Evolutionary conservation across 30 jellyfish, hydroid and myxozoan genomes (phyloP).

Genomic region (Nemopilema nomurai): DNA sequence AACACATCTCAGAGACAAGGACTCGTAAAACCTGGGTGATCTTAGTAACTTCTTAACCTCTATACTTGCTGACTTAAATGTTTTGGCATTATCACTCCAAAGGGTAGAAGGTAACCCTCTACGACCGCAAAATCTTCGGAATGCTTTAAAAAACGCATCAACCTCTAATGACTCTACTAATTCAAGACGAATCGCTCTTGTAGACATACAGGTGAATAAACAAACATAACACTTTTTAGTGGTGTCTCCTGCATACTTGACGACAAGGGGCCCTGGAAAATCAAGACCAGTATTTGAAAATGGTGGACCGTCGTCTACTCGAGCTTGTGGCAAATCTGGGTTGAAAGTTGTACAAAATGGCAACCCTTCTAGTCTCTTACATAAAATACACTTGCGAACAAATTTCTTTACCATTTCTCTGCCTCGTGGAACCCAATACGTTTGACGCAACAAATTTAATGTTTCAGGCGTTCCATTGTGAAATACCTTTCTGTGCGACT

Average conservation of each 20-base stretch:
- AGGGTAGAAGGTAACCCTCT: constrained; percentile 53
- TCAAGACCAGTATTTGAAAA: constrained; percentile 39
- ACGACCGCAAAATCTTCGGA: constrained; percentile 49
- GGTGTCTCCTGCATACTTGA: constrained; percentile 1
- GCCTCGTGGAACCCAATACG: constrained; percentile 72
- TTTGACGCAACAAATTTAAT: constrained; percentile 45
- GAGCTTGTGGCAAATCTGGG: constrained; percentile 39
- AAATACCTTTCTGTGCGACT: constrained; percentile 53
- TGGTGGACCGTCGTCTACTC: constrained; percentile 71
- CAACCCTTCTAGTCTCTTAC: constrained; percentile 32
- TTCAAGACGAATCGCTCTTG: constrained; percentile 57
- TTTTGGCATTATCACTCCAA: constrained; percentile 50
- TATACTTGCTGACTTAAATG: constrained; percentile 19
- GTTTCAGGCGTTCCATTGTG: constrained; percentile 60
- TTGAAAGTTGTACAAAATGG: constrained; percentile 14
- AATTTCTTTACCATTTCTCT: constrained; percentile 45
- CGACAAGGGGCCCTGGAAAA: constrained; percentile 47
- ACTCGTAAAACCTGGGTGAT: constrained; percentile 33
- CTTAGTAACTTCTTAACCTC: constrained; percentile 10
- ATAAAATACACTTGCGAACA: constrained; percentile 25
- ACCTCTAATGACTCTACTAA: constrained; percentile 43
- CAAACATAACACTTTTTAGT: constrained; percentile 35
- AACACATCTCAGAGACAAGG: not conserved
- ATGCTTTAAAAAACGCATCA: constrained; percentile 41
- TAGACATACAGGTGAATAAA: constrained; percentile 44